A percentile compares a stretch with the other conserved stretches of the same genome.
phyloP scores from a whole-genome alignment of 2,888 invertebrate genomes.

The Emmelina monodactyla region DNA sequence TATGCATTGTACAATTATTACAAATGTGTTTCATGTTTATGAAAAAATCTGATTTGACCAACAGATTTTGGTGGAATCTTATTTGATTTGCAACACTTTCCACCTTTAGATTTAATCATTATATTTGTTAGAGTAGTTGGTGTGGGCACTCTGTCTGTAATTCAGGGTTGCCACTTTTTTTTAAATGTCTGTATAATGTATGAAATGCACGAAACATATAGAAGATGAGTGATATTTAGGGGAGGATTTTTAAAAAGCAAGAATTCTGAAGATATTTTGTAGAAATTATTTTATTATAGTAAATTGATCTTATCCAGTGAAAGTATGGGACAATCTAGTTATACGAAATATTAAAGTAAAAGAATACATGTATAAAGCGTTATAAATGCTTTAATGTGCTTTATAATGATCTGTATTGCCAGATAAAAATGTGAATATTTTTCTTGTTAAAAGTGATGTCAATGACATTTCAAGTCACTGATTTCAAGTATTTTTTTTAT shows the following conservation, averaged over 20 bases:
- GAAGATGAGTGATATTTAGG: conserved; percentile 71
- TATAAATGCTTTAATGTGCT: conserved; percentile 49
- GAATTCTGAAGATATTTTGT: conserved; percentile 51
- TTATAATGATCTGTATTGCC: conserved; percentile 63
- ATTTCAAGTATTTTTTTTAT: conserved; percentile 57
- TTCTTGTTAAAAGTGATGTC: conserved; percentile 57
- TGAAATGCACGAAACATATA: conserved; percentile 90
- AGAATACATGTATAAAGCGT: conserved; percentile 37
- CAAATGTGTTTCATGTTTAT: too few relatives aligned
- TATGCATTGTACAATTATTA: too few relatives aligned
- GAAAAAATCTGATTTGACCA: conserved; percentile 25
- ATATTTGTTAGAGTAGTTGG: conserved; percentile 65
- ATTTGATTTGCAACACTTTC: conserved; percentile 30
- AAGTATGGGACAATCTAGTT: conserved; percentile 57
- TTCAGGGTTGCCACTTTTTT: conserved; percentile 60
- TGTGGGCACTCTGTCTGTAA: conserved; percentile 63
- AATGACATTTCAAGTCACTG: conserved; percentile 62
- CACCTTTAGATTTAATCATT: conserved; percentile 57
- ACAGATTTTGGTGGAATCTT: conserved; percentile 36
- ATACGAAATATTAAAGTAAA: conserved; percentile 32
- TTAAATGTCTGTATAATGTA: conserved; percentile 79
- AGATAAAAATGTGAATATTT: conserved; percentile 67
- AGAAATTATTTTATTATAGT: conserved; percentile 52
- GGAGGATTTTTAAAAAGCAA: conserved; percentile 35
- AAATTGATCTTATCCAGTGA: conserved; percentile 51